These are phyloP conservation scores for Andrena camellia DNA, from an alignment of 2,888 invertebrate genomes.

Conservation along the genomic window DNA sequence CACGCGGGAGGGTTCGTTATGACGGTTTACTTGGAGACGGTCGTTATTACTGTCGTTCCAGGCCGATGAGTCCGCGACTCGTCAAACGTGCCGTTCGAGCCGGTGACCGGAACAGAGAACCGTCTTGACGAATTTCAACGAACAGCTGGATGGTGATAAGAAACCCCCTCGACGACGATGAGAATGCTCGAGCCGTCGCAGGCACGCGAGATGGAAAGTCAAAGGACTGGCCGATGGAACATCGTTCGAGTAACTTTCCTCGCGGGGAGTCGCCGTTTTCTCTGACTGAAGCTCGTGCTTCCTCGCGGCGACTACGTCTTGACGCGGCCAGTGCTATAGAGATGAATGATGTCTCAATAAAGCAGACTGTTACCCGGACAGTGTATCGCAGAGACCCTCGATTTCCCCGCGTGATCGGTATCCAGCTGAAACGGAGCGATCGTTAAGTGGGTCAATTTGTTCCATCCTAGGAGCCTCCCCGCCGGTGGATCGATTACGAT, in stretches of 20 bases:
- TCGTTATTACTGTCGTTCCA: constrained; percentile 49
- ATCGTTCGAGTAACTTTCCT: not conserved
- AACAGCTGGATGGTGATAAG: not conserved
- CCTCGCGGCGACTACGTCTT: not conserved
- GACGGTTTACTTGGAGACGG: constrained; percentile 39
- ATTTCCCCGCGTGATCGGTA: constrained; percentile 44
- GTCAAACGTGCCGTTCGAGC: constrained; percentile 37
- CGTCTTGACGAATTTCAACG: not conserved
- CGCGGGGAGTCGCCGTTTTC: not conserved
- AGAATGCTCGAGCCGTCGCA: not conserved
- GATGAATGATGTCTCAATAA: constrained; percentile 43
- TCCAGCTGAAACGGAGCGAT: constrained; percentile 41
- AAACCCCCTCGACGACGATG: not conserved
- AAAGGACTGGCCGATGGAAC: not conserved
- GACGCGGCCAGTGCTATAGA: not conserved
- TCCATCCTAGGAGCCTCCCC: constrained; percentile 39
- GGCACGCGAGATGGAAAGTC: not conserved
- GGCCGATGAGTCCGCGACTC: constrained; percentile 38
- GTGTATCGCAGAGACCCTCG: constrained; percentile 6
- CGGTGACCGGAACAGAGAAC: constrained; percentile 24
- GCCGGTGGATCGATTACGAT: constrained; percentile 68
- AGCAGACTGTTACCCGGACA: constrained; percentile 4
- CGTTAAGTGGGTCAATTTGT: constrained; percentile 69
- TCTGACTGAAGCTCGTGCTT: not conserved
- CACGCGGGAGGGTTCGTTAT: constrained; percentile 56